Evolutionary conservation across 2,797 vertebrate species (phyloP).

Genomic region (Sphaeramia orbicularis): DNA sequence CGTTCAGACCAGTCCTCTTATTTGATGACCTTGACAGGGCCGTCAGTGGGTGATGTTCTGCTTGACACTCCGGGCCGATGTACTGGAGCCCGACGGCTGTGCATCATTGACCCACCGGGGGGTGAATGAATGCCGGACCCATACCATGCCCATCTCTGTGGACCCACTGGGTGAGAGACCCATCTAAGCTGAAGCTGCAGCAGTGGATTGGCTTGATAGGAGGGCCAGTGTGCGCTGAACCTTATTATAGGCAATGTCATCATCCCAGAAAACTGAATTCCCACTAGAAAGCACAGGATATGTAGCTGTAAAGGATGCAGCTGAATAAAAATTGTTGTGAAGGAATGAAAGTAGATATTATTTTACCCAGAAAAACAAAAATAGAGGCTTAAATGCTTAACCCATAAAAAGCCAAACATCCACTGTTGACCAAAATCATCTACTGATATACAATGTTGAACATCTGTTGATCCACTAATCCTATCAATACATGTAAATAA

Average conservation of each 20-base stretch:
- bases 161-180: constrained; percentile 67
- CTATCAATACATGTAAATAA: no score
- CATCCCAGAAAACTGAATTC: constrained; percentile 69
- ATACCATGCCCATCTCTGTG: constrained; percentile 60
- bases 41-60: constrained; percentile 64
- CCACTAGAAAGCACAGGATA: constrained; percentile 53
- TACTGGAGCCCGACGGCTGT: constrained; percentile 56
- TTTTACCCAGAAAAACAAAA: constrained; percentile 19
- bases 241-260: constrained; percentile 73
- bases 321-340: constrained; percentile 16
- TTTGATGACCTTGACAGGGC: constrained; percentile 75
- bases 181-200: constrained; percentile 59
- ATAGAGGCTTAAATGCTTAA: no score
- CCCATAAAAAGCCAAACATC: no score
- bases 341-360: constrained; percentile 24
- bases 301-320: constrained; percentile 54
- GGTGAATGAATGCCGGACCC: constrained; percentile 61
- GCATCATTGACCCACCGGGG: constrained; percentile 76
- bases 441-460: no score
- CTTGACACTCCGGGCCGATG: constrained; percentile 59
- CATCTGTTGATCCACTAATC: no score
- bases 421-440: no score
- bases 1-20: constrained; percentile 58
- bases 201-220: constrained; percentile 68
- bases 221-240: constrained; percentile 68